A percentile compares a stretch with the other conserved stretches of the same genome.
Evolutionary conservation across 2,113 vertebrate species (phyloP).

Genomic region (Echinops telfairi): DNA sequence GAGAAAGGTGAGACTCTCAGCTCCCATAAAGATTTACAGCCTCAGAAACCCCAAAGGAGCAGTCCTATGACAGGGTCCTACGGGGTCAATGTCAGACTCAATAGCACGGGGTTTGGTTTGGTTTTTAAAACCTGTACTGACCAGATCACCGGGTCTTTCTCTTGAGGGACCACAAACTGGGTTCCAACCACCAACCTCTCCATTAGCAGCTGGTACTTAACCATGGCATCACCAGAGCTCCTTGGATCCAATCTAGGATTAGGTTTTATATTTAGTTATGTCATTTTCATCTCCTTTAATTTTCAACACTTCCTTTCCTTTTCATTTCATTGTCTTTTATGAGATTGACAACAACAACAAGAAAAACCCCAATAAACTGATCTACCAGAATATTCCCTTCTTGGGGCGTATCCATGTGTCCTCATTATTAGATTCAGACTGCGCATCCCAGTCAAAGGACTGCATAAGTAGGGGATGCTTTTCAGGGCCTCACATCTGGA

Average conservation of each 20-base stretch:
- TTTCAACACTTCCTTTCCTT: neutral
- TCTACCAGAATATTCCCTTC: neutral
- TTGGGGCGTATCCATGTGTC: neutral
- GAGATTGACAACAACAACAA: neutral
- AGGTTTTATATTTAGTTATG: neutral
- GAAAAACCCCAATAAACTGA: no score
- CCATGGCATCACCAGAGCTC: no score
- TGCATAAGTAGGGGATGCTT: neutral
- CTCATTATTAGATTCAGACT: neutral
- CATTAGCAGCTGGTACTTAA: no score
- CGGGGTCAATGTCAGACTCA: neutral
- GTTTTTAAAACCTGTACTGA: no score
- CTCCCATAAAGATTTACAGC: no score
- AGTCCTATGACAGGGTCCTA: neutral
- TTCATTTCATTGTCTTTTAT: slow-evolving; percentile 4
- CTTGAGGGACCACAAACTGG: no score
- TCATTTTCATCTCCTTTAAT: neutral
- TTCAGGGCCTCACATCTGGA: neutral
- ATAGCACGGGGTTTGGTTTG: neutral
- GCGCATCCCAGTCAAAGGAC: neutral
- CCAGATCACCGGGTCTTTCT: no score
- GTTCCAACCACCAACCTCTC: no score
- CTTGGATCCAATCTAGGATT: neutral
- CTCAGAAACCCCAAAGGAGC: no score
- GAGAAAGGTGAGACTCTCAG: no score